Evolutionary conservation across 30 jellyfish, hydroid and myxozoan genomes (phyloP).

Genomic region (Haliclystus octoradiatus): DNA sequence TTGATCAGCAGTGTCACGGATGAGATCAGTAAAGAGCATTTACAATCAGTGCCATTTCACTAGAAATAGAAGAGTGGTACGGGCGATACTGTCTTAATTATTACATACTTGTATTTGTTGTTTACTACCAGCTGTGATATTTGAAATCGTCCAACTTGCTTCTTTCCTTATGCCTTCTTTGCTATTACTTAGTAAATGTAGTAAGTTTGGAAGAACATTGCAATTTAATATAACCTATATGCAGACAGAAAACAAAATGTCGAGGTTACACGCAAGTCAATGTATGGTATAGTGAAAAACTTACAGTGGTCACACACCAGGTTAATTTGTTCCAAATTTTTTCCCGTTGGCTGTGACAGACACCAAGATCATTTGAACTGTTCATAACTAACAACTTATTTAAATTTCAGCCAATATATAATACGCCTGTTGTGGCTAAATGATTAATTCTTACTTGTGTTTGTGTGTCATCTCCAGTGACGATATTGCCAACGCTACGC

Average conservation of each 20-base stretch:
- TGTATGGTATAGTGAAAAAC: too few species aligned
- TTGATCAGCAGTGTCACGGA: too few species aligned
- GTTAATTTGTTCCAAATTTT: too few species aligned
- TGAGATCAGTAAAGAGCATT: too few species aligned
- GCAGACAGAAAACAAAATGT: too few species aligned
- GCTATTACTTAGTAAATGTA: conserved; percentile 52
- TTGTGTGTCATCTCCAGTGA: conserved; percentile 96
- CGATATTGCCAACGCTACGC: conserved; percentile 96
- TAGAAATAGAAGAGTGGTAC: too few species aligned
- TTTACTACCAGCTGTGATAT: conserved; percentile 93
- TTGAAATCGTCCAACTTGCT: conserved; percentile 95
- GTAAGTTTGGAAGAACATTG: conserved; percentile 77
- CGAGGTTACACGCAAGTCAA: too few species aligned
- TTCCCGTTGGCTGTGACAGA: too few species aligned
- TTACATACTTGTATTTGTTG: conserved; percentile 83
- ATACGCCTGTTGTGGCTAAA: too few species aligned
- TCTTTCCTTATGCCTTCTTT: conserved; percentile 86
- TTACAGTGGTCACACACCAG: too few species aligned
- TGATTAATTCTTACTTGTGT: conserved; percentile 89
- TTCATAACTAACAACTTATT: background rate
- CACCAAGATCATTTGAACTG: background rate
- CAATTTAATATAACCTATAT: conserved; percentile 80
- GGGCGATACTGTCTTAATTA: too few species aligned
- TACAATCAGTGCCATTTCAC: too few species aligned
- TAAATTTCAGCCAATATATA: background rate